These are phyloP conservation scores for Burhinus bistriatus DNA, from an alignment of 2,113 vertebrate genomes.

Conservation along the genomic window DNA sequence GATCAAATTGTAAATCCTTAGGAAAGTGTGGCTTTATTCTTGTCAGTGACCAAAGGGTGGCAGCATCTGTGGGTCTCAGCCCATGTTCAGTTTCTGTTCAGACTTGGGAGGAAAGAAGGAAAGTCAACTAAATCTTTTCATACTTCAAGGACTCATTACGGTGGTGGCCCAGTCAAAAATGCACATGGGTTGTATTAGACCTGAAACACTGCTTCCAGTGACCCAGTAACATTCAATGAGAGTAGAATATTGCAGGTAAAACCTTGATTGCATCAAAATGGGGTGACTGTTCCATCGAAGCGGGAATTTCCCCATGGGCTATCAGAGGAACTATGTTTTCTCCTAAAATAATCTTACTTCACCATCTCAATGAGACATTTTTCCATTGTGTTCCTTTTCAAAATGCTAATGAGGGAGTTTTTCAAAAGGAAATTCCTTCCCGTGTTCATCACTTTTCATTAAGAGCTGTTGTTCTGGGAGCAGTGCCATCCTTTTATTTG, in stretches of 20 bases:
- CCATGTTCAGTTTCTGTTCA: neutral
- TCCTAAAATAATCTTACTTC: neutral
- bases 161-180: neutral
- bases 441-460: neutral
- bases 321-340: neutral
- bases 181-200: neutral
- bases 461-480: constrained; percentile 27
- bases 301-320: neutral
- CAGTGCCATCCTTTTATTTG: constrained; percentile 17
- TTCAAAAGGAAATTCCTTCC: constrained; percentile 18
- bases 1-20: neutral
- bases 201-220: neutral
- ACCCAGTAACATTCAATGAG: neutral
- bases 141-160: neutral
- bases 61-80: neutral
- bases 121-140: neutral
- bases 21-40: neutral
- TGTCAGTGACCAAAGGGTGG: neutral
- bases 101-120: neutral
- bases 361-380: neutral
- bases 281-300: neutral
- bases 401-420: neutral
- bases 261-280: neutral
- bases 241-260: neutral
- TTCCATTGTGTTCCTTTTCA: neutral